Percentiles rank a stretch among this genome's conserved stretches.
Evolutionary conservation across 2,888 invertebrate species (phyloP).

Genomic region (Pterostichus madidus): DNA sequence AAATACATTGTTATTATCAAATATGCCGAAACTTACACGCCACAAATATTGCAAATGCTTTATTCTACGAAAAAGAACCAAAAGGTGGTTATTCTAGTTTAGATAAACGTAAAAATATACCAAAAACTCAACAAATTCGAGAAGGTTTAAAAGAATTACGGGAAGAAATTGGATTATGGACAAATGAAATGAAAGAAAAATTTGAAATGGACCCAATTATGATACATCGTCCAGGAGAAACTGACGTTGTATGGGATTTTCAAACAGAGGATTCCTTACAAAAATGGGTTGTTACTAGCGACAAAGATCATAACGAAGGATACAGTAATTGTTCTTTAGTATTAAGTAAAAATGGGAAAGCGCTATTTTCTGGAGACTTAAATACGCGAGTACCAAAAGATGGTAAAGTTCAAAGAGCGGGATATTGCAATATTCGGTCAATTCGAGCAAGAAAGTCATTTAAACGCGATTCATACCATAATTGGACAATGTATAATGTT

Average conservation of each 20-base stretch:
- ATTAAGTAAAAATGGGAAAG: conserved; percentile 84
- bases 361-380: conserved; percentile 85
- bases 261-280: conserved; percentile 81
- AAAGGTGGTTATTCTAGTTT: conserved; percentile 81
- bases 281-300: conserved; percentile 86
- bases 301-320: conserved; percentile 91
- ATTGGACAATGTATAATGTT: conserved; percentile 90
- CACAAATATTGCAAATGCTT: conserved; percentile 23
- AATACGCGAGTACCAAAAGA: conserved; percentile 87
- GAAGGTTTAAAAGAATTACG: conserved; percentile 84
- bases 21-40: conserved; percentile 13
- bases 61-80: conserved; percentile 81
- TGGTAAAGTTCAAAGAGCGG: conserved; percentile 87
- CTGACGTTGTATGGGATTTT: conserved; percentile 88
- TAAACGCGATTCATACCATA: conserved; percentile 83
- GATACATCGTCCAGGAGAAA: conserved; percentile 81
- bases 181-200: conserved; percentile 84
- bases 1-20: conserved; percentile 5
- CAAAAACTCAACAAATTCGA: conserved; percentile 80
- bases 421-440: conserved; percentile 90
- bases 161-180: conserved; percentile 83
- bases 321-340: conserved; percentile 84
- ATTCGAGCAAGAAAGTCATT: conserved; percentile 88
- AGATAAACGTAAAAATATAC: conserved; percentile 74
- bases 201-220: conserved; percentile 82